These are phyloP conservation scores for Petrocephalus schoutedeni DNA, from an alignment of 2,797 vertebrate genomes.

Conservation along the genomic window DNA sequence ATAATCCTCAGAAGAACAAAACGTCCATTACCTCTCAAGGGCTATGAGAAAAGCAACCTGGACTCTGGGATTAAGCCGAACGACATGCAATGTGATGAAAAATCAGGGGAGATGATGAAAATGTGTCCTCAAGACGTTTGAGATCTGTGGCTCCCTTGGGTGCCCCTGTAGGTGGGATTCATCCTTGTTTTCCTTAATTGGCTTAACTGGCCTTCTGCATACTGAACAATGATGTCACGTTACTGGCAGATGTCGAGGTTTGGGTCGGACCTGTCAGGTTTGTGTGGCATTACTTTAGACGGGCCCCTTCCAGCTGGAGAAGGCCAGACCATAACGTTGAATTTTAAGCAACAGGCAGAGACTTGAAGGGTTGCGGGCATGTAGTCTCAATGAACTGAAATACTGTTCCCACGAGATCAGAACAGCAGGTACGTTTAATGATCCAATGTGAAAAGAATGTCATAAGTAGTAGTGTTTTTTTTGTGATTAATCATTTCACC, in stretches of 20 bases:
- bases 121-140: neutral
- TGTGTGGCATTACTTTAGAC: neutral
- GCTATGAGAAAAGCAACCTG: slow-evolving; percentile 24
- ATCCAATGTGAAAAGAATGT: neutral
- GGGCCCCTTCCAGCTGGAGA: neutral
- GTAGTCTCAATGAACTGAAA: neutral
- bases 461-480: neutral
- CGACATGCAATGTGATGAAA: slow-evolving; percentile 16
- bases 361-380: neutral
- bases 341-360: neutral
- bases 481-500: neutral
- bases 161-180: neutral
- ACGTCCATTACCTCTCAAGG: slow-evolving; percentile 3
- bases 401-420: neutral
- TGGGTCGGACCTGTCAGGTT: neutral
- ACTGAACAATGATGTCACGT: neutral
- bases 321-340: neutral
- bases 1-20: slow-evolving; percentile 43
- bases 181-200: neutral
- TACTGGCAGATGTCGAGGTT: neutral
- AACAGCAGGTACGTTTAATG: neutral
- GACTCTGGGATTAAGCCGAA: neutral
- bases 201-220: neutral
- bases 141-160: neutral
- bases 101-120: slow-evolving; percentile 20